Conservation (phyloP, 2,888 invertebrate genomes). For the Pristionchus exspectatus region DNA sequence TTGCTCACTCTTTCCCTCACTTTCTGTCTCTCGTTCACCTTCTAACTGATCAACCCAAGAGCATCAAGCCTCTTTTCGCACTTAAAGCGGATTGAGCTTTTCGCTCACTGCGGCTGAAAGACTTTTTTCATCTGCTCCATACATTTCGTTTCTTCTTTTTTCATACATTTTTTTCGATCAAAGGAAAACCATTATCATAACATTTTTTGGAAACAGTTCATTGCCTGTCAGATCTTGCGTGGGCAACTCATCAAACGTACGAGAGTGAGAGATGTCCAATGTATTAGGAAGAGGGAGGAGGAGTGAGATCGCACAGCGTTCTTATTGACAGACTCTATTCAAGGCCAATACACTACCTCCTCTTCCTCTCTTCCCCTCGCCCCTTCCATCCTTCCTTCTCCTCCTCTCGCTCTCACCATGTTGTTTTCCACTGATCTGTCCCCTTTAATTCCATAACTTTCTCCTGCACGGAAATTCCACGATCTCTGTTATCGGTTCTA, state of each 20-base stretch:
- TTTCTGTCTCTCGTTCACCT: constrained; percentile 7
- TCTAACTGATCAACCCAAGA: neutral
- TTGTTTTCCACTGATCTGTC: constrained; percentile 49
- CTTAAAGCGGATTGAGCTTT: neutral
- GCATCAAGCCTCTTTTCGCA: constrained; percentile 33
- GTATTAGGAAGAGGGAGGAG: constrained; percentile 20
- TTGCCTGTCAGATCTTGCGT: constrained; percentile 1
- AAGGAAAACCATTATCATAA: neutral
- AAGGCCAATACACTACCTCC: constrained; percentile 21
- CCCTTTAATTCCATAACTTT: neutral
- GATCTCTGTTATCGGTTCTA: neutral
- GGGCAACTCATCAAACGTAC: neutral
- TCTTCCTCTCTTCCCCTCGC: constrained; percentile 13
- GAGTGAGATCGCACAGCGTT: constrained; percentile 31
- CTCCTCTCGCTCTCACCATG: constrained; percentile 25
- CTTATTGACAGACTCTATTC: constrained; percentile 35
- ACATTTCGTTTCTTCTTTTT: neutral
- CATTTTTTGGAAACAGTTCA: neutral
- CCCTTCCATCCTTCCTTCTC: neutral
- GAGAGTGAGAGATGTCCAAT: constrained; percentile 15
- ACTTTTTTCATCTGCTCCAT: neutral
- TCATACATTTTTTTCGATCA: neutral
- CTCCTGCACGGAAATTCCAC: neutral
- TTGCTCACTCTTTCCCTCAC: constrained; percentile 29
- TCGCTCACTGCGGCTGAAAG: neutral